Conservation (phyloP, 2,888 invertebrate genomes). For the Netelia melanura region DNA sequence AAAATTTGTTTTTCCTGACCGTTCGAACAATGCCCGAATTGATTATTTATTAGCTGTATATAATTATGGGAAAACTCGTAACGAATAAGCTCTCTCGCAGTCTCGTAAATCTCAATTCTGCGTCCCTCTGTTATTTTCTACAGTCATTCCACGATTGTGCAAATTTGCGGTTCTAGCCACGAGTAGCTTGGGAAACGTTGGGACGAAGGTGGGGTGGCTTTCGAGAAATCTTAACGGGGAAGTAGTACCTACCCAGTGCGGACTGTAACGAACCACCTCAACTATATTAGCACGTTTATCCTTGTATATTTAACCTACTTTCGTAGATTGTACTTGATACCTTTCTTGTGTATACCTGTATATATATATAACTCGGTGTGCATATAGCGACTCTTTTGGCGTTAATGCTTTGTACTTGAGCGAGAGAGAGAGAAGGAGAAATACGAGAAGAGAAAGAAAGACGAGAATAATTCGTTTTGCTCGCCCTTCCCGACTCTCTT, state of each 20-base stretch:
- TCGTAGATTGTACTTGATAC: slow-evolving; percentile 51
- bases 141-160: slow-evolving; percentile 31
- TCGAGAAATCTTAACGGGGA: slow-evolving; percentile 4
- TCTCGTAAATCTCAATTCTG: not conserved
- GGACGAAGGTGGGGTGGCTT: not conserved
- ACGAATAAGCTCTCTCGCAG: slow-evolving; percentile 3
- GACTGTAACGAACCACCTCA: slow-evolving; percentile 49
- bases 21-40: not conserved
- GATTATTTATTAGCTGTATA: not conserved
- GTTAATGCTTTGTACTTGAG: slow-evolving; percentile 20
- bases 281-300: slow-evolving; percentile 56
- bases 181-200: not conserved
- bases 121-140: slow-evolving; percentile 28
- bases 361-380: slow-evolving; percentile 1
- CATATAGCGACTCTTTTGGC: slow-evolving; percentile 27
- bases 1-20: not conserved
- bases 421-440: slow-evolving; percentile 35
- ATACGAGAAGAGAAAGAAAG: slow-evolving; percentile 44
- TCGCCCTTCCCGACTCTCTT: slow-evolving; percentile 28
- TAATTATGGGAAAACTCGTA: not conserved
- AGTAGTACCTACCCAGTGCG: not conserved
- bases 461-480: slow-evolving; percentile 54
- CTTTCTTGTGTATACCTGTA: slow-evolving; percentile 2
- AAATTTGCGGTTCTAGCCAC: slow-evolving; percentile 26
- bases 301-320: slow-evolving; percentile 60